Base-by-base conservation (phyloP, 1,140 invertebrate species). In the Dolichoris vasculosae region DNA sequence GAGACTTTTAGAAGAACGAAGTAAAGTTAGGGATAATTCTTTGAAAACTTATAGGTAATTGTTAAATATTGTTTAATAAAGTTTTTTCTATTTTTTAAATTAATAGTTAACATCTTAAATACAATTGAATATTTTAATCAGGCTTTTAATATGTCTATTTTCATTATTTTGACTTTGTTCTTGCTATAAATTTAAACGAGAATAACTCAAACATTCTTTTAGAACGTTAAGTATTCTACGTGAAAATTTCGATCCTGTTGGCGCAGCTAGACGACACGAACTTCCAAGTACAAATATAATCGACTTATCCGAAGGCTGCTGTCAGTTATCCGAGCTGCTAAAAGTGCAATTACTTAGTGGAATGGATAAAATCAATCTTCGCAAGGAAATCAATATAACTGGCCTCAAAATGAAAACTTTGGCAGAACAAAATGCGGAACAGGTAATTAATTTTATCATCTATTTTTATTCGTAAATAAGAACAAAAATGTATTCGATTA, bases 1-100 rank as follows among this genome's bases (percentile, higher is more conserved):
- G 90, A 94, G 95, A 86, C 89, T 98, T 75, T 91, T 98, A 40
- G 96, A 97, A 90, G 96, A 97, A 89, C 94, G 95, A 35, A 95
- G 94, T 87, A 94, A 95, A 92, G 92, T 96, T 67, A 93, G 96
- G 30, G 95, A 97, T 84, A 95, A 95, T 87, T 94, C 96, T 69
- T 90, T 96, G 8, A 96, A 95, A 87, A 96, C 95, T 46, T 96
- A 96, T 87, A 96, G 89, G 92, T 92, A 89, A 76, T 51, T 13
- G 78, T 43, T 6, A 46, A 73, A 46, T 46, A 26, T 6, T 43
- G 71, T 26, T 51, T 51, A 55, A 17, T 55, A 55, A 55, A 17
- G 11, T 55, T 55, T 55, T 17, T 55, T 17, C 17, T 55, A 17
- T 55, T 11, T 2, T 55, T 55, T 15, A 17, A 2, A 55, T 15